phyloP scores from a whole-genome alignment of 2,797 vertebrate genomes.

The Pygocentrus nattereri region DNA sequence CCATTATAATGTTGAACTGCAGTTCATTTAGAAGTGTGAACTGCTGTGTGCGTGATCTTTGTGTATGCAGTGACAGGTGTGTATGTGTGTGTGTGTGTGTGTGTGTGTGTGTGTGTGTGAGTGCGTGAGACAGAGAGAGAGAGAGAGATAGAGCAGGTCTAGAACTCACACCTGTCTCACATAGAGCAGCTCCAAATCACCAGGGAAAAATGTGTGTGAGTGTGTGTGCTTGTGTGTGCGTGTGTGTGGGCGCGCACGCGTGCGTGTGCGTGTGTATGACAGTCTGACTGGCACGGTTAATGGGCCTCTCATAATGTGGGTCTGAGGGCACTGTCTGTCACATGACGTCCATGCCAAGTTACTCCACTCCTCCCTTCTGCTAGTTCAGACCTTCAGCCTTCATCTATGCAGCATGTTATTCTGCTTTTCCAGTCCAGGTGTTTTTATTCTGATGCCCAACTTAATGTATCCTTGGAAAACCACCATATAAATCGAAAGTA shows the following conservation, averaged over 20 bases:
- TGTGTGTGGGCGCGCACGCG: constrained; percentile 45
- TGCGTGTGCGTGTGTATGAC: constrained; percentile 47
- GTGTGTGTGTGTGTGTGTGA: constrained; percentile 7
- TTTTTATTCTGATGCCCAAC: too few relatives aligned
- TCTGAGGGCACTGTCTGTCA: constrained; percentile 82
- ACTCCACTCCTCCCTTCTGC: constrained; percentile 75
- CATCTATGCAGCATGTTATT: too few relatives aligned
- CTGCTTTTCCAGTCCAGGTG: too few relatives aligned
- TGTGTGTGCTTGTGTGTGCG: constrained; percentile 40
- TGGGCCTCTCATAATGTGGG: constrained; percentile 81
- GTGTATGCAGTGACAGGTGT: not conserved
- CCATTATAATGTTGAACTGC: not conserved
- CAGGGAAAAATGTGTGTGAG: constrained; percentile 46
- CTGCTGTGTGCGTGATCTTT: not conserved
- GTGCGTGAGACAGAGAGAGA: not conserved
- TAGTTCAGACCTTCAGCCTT: constrained; percentile 41
- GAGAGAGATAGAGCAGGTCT: not conserved
- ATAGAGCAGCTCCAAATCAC: constrained; percentile 22
- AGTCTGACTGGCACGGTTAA: constrained; percentile 80
- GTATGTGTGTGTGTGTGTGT: not conserved
- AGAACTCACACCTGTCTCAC: constrained; percentile 47
- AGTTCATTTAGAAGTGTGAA: constrained; percentile 13
- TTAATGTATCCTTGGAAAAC: too few relatives aligned
- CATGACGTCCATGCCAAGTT: constrained; percentile 82
- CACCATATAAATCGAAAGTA: too few relatives aligned